A percentile compares a stretch with the other conserved stretches of the same genome.
phyloP scores from a whole-genome alignment of 2,888 invertebrate species.

The Orthosia incerta region DNA sequence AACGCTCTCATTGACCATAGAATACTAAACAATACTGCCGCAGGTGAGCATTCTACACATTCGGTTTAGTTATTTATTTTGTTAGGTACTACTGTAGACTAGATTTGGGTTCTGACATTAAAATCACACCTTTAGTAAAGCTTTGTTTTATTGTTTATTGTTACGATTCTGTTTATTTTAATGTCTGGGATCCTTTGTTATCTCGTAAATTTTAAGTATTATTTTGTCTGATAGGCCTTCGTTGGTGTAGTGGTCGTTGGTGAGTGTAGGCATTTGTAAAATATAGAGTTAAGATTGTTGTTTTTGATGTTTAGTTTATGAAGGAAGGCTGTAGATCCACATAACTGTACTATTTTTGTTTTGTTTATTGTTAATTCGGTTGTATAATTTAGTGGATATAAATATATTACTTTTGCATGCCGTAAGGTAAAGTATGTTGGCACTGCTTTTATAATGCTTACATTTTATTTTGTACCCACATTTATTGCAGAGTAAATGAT shows the following conservation, averaged over 20 bases:
- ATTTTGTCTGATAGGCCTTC: conserved; percentile 6
- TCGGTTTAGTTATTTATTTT: conserved; percentile 53
- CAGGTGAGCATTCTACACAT: conserved; percentile 28
- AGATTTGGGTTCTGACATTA: conserved; percentile 33
- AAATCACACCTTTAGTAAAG: conserved; percentile 36
- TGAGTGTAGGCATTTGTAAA: background rate
- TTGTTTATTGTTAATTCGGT: too few species aligned
- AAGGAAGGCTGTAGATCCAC: too few species aligned
- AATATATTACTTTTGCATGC: too few species aligned
- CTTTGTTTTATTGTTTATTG: conserved; percentile 34
- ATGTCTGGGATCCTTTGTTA: conserved; percentile 14
- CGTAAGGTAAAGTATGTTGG: too few species aligned
- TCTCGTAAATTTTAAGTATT: conserved; percentile 31
- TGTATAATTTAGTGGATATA: too few species aligned
- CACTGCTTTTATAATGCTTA: too few species aligned
- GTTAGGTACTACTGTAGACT: conserved; percentile 17
- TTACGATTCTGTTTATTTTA: conserved; percentile 37
- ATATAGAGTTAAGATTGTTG: too few species aligned
- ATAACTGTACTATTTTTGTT: too few species aligned
- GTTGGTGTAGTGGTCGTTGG: background rate
- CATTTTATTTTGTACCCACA: too few species aligned
- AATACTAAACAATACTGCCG: conserved; percentile 57
- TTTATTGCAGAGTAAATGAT: too few species aligned
- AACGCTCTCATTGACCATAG: conserved; percentile 38
- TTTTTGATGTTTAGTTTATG: too few species aligned